Base-by-base conservation (phyloP, 2,888 invertebrate species). In the Drosophila siamana region DNA sequence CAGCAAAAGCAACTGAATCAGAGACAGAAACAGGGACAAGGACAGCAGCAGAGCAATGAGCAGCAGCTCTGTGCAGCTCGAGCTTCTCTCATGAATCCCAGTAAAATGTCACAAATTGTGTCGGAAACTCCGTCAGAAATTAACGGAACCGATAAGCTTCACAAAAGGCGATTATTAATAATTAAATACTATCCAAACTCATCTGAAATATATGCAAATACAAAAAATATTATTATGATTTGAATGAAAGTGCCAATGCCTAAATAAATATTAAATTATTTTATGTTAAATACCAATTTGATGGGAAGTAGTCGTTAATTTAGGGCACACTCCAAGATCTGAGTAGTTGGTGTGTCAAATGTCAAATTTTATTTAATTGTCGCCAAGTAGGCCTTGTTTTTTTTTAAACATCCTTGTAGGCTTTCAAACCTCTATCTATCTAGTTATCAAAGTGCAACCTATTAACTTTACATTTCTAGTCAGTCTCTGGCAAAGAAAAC, bases 21-120 rank as follows among this genome's bases (percentile, higher is more conserved):
- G 2, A 36, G 26, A 52, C 52, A 52, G 6, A 26, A 26, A 54
- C 52, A 54, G 30, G 52, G 41, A 54, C 52, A 54, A 54, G 52
- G 52, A 54, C 52, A 54, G 52, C 28, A 54, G 52, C 52, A 54
- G 52, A 54, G 52, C 19, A 54, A 11, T 41, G 41, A 54, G 52
- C 52, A 22, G 22, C 52, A 54, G 41, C 13, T 26, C 36, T 33
- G 11, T 13, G 30, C 36, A 38, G 11, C 26, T 11, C 38, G 48
- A 56, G 24, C 40, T 41, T 24, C 30, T 13, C 8, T 55, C 30
- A n/a, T 28, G n/a, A 22, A n/a, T 54, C n/a, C 38, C 15, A 11
- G 15, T 38, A 28, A 54, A 54, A 56, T 56, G 44, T 56, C 44
- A 24, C 44, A 46, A 24, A 22, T n/a, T 52, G 19, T 15, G 11